Percentiles rank a stretch among this genome's conserved stretches.
These are phyloP conservation scores for Cebus imitator DNA, from an alignment of 2,113 vertebrate species.

Conservation along the genomic window DNA sequence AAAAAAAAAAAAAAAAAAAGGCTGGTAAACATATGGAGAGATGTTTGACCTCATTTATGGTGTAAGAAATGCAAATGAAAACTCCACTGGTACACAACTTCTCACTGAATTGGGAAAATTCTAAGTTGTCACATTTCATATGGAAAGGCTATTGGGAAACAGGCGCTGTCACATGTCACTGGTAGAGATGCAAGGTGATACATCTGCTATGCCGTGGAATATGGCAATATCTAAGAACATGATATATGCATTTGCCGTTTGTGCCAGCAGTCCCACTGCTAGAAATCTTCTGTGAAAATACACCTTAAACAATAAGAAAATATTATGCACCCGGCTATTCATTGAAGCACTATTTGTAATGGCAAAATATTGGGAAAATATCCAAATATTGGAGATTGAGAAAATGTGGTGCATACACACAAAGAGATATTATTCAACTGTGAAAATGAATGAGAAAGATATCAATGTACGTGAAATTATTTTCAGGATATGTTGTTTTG, in stretches of 20 bases:
- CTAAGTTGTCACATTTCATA: not conserved
- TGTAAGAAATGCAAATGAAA: not conserved
- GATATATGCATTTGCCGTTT: not conserved
- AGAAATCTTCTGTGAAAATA: not conserved
- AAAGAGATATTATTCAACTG: not conserved
- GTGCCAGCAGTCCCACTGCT: not conserved
- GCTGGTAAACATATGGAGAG: not conserved
- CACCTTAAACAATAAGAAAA: not conserved
- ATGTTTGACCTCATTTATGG: not conserved
- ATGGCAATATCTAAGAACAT: not conserved
- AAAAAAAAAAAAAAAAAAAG: not conserved
- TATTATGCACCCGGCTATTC: not conserved
- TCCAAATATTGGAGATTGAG: not conserved
- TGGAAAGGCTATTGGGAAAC: not conserved
- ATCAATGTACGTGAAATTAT: not conserved
- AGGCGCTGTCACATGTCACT: not conserved
- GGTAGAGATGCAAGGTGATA: not conserved
- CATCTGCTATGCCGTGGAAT: not conserved
- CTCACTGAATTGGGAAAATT: not conserved
- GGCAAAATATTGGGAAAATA: not conserved
- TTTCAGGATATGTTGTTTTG: not conserved
- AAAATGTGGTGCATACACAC: not conserved
- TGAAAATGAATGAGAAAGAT: not conserved
- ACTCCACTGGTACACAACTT: not conserved
- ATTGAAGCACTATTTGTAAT: not conserved